phyloP scores from a whole-genome alignment of 2,113 vertebrate genomes.

The Centropus unirufus region DNA sequence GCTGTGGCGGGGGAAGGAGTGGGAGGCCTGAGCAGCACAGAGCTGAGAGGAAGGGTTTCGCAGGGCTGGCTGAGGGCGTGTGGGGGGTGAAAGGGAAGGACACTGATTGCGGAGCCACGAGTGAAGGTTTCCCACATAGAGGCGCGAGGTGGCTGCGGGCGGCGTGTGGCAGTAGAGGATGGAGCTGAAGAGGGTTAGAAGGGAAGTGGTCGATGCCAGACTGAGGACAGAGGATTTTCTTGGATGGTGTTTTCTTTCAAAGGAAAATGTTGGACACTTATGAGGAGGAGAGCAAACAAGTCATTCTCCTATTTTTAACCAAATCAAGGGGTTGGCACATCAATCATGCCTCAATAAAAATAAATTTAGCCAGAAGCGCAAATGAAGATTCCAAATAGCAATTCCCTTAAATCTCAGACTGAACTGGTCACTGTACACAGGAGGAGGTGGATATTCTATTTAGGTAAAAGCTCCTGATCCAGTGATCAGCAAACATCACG shows the following conservation, averaged over 20 bases:
- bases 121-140: neutral
- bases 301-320: neutral
- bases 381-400: neutral
- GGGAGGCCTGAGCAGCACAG: neutral
- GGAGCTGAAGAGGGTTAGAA: neutral
- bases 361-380: neutral
- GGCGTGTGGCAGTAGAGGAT: neutral
- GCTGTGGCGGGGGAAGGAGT: neutral
- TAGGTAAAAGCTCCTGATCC: neutral
- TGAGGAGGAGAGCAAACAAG: neutral
- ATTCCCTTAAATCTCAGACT: neutral
- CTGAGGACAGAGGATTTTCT: neutral
- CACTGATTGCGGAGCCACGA: neutral
- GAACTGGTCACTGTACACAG: neutral
- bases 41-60: neutral
- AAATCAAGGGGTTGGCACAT: neutral
- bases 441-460: neutral
- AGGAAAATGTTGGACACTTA: neutral
- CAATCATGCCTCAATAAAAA: neutral
- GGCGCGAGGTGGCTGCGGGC: neutral
- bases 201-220: neutral
- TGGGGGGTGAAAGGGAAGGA: neutral
- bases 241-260: neutral
- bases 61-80: neutral
- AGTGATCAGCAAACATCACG: neutral